A percentile compares a stretch with the other conserved stretches of the same genome.
Conservation (phyloP, 2,113 vertebrate genomes). For the Amblyornis subalaris region DNA sequence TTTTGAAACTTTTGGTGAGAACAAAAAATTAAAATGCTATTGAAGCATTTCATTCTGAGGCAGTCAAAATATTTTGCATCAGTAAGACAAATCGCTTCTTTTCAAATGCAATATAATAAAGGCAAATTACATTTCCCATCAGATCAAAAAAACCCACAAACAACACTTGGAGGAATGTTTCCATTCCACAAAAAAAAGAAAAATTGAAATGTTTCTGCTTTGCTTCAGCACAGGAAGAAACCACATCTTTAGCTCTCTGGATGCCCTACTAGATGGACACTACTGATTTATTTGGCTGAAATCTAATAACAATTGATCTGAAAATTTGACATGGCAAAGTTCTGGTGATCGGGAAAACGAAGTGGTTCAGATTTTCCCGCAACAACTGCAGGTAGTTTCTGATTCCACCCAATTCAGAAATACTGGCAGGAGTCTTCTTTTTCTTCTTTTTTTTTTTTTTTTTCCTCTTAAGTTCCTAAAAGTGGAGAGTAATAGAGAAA, state of each 20-base stretch:
- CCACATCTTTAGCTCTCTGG: neutral
- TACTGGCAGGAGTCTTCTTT: neutral
- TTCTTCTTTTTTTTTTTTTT: neutral
- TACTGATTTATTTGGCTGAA: neutral
- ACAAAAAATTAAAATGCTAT: neutral
- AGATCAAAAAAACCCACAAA: neutral
- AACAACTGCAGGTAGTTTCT: neutral
- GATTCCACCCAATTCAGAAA: neutral
- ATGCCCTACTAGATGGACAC: neutral
- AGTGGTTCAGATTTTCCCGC: neutral
- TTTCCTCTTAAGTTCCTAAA: neutral
- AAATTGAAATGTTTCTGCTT: neutral
- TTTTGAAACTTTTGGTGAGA: neutral
- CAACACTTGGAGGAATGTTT: neutral
- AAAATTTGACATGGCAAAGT: neutral
- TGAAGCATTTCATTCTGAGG: neutral
- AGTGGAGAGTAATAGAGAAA: neutral
- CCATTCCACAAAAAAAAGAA: neutral
- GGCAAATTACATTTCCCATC: neutral
- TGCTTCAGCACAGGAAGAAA: neutral
- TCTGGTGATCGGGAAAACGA: neutral
- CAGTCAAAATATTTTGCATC: constrained; percentile 17
- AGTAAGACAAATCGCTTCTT: neutral
- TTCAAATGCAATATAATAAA: neutral
- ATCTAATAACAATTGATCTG: neutral